phyloP scores from a whole-genome alignment of 2,888 invertebrate species.

The Empis livida region DNA sequence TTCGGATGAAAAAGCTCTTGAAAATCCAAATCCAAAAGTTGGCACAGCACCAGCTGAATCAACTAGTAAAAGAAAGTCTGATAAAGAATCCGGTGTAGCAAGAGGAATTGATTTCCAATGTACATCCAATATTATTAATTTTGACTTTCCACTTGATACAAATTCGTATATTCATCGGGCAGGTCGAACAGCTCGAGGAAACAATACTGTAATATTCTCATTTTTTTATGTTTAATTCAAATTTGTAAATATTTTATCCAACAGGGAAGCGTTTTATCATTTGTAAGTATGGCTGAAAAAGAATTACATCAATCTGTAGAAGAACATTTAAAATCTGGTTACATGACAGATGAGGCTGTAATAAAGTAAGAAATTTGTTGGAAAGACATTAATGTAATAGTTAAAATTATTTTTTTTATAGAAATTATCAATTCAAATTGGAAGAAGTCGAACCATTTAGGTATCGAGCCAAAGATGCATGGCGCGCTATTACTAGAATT shows the following conservation, averaged over 20 bases:
- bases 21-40: conserved; percentile 45
- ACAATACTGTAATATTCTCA: conserved; percentile 47
- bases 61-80: conserved; percentile 49
- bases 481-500: conserved; percentile 85
- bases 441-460: conserved; percentile 94
- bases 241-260: conserved; percentile 16
- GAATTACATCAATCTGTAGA: conserved; percentile 62
- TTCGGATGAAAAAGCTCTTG: conserved; percentile 82
- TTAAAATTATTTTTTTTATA: conserved; percentile 28
- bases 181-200: conserved; percentile 80
- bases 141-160: conserved; percentile 87
- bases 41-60: conserved; percentile 2
- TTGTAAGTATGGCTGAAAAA: conserved; percentile 71
- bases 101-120: conserved; percentile 97
- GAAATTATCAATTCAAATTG: conserved; percentile 85
- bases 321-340: conserved; percentile 51
- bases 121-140: conserved; percentile 96
- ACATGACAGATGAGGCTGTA: conserved; percentile 47
- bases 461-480: conserved; percentile 89
- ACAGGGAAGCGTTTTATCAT: conserved; percentile 75
- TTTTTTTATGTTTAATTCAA: conserved; percentile 2
- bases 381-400: neutral
- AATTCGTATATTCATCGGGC: conserved; percentile 93
- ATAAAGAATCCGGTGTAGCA: conserved; percentile 90
- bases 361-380: conserved; percentile 38